These are phyloP conservation scores for Branchinecta sandiegonensis DNA, from an alignment of 2,888 invertebrate genomes.

Conservation along the genomic window DNA sequence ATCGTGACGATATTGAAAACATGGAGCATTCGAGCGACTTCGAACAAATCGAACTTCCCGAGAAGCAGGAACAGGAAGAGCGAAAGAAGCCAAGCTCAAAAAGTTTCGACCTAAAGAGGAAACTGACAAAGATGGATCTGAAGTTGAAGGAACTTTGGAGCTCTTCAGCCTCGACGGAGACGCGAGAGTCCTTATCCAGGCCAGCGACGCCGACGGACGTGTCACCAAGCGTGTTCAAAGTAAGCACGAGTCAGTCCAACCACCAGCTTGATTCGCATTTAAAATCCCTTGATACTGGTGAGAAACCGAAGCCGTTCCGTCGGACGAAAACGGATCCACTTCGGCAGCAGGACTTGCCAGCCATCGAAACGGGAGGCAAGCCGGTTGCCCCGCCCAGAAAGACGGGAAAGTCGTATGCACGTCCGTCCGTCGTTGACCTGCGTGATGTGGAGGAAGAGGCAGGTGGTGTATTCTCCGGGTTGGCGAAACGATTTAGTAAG, in stretches of 20 bases:
- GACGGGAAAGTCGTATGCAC: background rate
- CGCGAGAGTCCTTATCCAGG: background rate
- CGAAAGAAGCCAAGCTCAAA: conserved; percentile 35
- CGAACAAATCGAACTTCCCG: conserved; percentile 1
- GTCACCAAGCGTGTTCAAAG: background rate
- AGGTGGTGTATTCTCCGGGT: background rate
- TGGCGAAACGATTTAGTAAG: conserved; percentile 12
- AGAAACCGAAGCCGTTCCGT: background rate
- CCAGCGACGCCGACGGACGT: background rate
- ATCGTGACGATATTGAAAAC: background rate
- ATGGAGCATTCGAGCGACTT: background rate
- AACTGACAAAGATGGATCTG: conserved; percentile 61
- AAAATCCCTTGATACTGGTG: background rate
- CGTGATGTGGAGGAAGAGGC: background rate
- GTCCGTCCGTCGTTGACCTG: background rate
- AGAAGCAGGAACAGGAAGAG: conserved; percentile 6
- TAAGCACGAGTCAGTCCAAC: background rate
- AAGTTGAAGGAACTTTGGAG: conserved; percentile 41
- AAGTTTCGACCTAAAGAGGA: conserved; percentile 62
- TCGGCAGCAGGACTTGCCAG: background rate
- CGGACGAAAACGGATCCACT: conserved; percentile 9
- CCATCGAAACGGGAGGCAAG: background rate
- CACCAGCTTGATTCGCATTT: background rate
- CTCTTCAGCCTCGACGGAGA: background rate
- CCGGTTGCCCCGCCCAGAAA: background rate